Evolutionary conservation across 2,113 vertebrate species (phyloP), one percentile per base, ranked within the genome.

Genomic region (Dicaeum eximium): DNA sequence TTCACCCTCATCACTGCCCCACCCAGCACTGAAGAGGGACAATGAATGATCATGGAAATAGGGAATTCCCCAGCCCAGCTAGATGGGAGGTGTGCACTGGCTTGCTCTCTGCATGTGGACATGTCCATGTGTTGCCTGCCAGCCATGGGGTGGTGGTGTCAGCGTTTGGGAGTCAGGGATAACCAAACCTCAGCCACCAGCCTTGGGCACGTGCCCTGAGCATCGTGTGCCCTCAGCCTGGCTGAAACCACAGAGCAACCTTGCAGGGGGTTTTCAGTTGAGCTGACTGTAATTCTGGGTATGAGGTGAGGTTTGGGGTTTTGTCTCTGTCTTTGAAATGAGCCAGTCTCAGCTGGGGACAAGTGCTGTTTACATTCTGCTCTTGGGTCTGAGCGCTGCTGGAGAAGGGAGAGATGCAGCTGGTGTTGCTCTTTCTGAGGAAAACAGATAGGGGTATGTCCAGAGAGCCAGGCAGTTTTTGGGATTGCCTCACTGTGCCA

Each of bases 91-190:
- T 28, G 28, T 23, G 51, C 10, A 1, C 37, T 35, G 30, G 4
- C 16, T 33, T 20, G 19, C 50, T 50, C 27, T 53, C 47, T 15
- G 28, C 8, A 0, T 2, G 5, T 20, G 51, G 64, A 4, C 0
- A 0, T 25, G 27, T 20, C 38, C 40, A 7, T 11, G 0, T 1
- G 0, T 13, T 14, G 4, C 37, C 45, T 48, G 33, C 14, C 2
- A 6, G 64, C 44, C 60, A 15, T 3, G 4, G 4, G 1, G 11
- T 40, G n/a, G 27, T 53, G 25, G 28, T 40, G 44, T 40, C 19
- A 19, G 37, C 15, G 2, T 35, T 75, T 60, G 16, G 9, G 74
- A 13, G 33, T 8, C 1, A 6, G 53, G 81, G 48, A 27, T 38
- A 37, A 21, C 21, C 80, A 60, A 56, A 51, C 16, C 30, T 54